phyloP scores from a whole-genome alignment of 2,797 vertebrate genomes.

The Choloepus didactylus region DNA sequence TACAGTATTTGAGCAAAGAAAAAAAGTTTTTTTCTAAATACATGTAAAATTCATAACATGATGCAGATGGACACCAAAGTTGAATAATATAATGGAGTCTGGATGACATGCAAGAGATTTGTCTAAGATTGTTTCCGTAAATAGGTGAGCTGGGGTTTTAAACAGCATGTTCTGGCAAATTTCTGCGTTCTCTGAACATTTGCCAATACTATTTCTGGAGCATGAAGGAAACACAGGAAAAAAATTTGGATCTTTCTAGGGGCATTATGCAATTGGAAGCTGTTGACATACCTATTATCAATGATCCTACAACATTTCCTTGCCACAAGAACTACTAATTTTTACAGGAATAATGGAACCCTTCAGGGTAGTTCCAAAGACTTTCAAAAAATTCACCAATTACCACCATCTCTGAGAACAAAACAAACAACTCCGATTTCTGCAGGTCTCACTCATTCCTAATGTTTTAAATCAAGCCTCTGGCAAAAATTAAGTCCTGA shows the following conservation, averaged over 20 bases:
- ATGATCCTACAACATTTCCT: constrained; percentile 77
- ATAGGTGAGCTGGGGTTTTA: constrained; percentile 73
- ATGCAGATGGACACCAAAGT: constrained; percentile 35
- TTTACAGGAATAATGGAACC: constrained; percentile 71
- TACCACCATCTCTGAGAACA: constrained; percentile 60
- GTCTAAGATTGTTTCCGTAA: constrained; percentile 73
- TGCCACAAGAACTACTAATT: constrained; percentile 76
- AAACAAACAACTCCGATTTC: constrained; percentile 54
- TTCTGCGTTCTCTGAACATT: constrained; percentile 68
- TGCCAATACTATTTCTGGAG: constrained; percentile 75
- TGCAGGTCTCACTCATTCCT: neutral
- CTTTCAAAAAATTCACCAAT: constrained; percentile 54
- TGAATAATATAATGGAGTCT: constrained; percentile 15
- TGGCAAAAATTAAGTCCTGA: constrained; percentile 31
- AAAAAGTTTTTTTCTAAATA: constrained; percentile 59
- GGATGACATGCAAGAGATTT: constrained; percentile 66
- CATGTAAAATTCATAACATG: neutral
- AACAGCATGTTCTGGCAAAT: constrained; percentile 76
- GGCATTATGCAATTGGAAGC: constrained; percentile 73
- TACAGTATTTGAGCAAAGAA: constrained; percentile 59
- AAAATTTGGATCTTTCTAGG: constrained; percentile 76
- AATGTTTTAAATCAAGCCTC: constrained; percentile 48
- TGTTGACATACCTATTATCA: constrained; percentile 79
- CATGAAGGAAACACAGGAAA: constrained; percentile 76
- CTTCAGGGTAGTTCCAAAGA: constrained; percentile 60